Evolutionary conservation across 2,113 vertebrate species (phyloP).

Genomic region (Otocyon megalotis): DNA sequence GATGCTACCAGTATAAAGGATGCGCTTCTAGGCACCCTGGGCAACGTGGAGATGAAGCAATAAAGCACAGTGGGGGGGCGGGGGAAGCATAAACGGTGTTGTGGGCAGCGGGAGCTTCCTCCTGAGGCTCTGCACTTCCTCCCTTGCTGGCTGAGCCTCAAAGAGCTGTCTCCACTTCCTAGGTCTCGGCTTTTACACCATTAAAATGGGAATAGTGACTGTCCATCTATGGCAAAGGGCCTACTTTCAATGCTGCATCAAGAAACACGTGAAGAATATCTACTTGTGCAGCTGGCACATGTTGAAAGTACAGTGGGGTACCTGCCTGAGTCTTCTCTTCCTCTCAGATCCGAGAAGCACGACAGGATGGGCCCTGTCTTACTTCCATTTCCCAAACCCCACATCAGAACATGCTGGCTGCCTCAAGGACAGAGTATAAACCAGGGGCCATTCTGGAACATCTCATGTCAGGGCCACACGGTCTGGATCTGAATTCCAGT

Average conservation of each 20-base stretch:
- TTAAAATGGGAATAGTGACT: background rate
- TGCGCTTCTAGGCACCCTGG: background rate
- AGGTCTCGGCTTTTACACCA: background rate
- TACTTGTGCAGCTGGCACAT: background rate
- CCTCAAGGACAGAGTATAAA: background rate
- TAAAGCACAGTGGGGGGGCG: rapidly evolving
- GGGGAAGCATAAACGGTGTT: rapidly evolving
- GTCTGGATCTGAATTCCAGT: background rate
- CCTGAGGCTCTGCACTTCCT: background rate
- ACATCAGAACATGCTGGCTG: background rate
- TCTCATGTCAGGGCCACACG: rapidly evolving
- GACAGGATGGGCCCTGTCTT: background rate
- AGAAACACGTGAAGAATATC: background rate
- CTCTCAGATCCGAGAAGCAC: background rate
- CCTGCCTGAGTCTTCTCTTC: too few species aligned
- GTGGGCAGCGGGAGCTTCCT: too few species aligned
- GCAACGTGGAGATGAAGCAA: rapidly evolving
- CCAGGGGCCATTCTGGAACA: too few species aligned
- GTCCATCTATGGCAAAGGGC: rapidly evolving
- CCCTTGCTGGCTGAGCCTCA: background rate
- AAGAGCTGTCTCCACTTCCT: background rate
- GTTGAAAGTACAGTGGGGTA: too few species aligned
- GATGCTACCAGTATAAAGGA: background rate
- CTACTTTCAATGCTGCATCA: background rate
- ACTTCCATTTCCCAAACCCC: background rate